A percentile compares a stretch with the other conserved stretches of the same genome.
phyloP scores from a whole-genome alignment of 2,113 vertebrate genomes.

The Chloebia gouldiae region DNA sequence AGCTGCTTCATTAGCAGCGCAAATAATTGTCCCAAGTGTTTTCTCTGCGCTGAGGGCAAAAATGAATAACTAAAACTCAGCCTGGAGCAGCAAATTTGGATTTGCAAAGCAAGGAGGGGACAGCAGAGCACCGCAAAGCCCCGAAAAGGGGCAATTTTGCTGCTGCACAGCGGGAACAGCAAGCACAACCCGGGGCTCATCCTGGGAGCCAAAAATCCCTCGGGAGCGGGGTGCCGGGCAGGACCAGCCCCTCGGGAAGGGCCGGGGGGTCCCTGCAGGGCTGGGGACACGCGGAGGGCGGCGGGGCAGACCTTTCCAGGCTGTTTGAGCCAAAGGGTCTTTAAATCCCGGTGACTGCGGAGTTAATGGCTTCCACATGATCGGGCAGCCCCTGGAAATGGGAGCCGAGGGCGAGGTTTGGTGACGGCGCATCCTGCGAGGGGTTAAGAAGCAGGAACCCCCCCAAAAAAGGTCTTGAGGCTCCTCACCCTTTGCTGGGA shows the following conservation, averaged over 20 bases:
- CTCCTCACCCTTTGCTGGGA: neutral
- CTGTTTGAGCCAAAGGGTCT: neutral
- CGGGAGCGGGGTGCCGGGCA: neutral
- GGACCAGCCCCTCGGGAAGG: neutral
- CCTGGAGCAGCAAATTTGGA: neutral
- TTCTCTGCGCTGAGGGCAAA: neutral
- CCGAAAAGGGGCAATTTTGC: fast-evolving
- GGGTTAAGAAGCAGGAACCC: neutral
- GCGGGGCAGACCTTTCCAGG: neutral
- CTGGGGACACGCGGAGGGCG: neutral
- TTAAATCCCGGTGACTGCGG: neutral
- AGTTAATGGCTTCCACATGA: slow-evolving; percentile 12
- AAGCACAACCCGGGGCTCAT: fast-evolving
- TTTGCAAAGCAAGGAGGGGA: neutral
- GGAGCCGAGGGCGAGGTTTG: neutral
- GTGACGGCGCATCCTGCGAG: fast-evolving
- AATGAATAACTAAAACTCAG: no score
- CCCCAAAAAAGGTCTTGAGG: neutral
- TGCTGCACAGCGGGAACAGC: neutral
- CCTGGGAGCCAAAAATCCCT: neutral
- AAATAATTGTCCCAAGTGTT: neutral
- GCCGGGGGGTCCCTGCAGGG: neutral
- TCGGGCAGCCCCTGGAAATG: neutral
- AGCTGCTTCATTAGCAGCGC: fast-evolving
- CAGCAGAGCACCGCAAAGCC: neutral